phyloP scores from a whole-genome alignment of 1,140 invertebrate genomes.

The Drosophila serrata region DNA sequence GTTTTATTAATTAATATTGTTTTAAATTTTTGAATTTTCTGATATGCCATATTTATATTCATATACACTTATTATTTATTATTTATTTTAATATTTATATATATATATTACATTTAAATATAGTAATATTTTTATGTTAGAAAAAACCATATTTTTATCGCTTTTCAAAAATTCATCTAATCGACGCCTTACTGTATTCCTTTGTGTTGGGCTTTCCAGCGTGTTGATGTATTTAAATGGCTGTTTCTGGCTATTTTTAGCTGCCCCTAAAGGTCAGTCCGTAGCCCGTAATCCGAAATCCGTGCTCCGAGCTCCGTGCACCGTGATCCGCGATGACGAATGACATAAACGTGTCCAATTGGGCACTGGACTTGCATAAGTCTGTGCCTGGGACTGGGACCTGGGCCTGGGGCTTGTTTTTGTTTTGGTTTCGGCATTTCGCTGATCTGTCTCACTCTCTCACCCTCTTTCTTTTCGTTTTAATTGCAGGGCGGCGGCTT shows the following conservation, averaged over 20 bases:
- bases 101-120: no score
- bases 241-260: conserved; percentile 62
- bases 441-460: conserved; percentile 43
- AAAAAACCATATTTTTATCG: no score
- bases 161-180: no score
- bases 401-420: conserved; percentile 24
- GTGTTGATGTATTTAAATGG: conserved; percentile 69
- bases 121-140: no score
- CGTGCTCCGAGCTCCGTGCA: not conserved
- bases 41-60: no score
- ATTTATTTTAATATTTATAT: no score
- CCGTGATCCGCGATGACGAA: conserved; percentile 37
- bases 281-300: conserved; percentile 24
- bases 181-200: conserved; percentile 13
- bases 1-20: no score
- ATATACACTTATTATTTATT: no score
- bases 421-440: conserved; percentile 44
- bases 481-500: conserved; percentile 32
- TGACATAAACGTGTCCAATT: conserved; percentile 65
- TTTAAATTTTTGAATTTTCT: not conserved
- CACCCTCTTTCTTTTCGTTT: conserved; percentile 12
- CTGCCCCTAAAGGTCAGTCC: conserved; percentile 61
- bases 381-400: not conserved
- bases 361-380: conserved; percentile 51
- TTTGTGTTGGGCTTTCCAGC: conserved; percentile 61